These are phyloP conservation scores for Aphis craccivora DNA, from an alignment of 1,140 invertebrate genomes.

Conservation along the genomic window DNA sequence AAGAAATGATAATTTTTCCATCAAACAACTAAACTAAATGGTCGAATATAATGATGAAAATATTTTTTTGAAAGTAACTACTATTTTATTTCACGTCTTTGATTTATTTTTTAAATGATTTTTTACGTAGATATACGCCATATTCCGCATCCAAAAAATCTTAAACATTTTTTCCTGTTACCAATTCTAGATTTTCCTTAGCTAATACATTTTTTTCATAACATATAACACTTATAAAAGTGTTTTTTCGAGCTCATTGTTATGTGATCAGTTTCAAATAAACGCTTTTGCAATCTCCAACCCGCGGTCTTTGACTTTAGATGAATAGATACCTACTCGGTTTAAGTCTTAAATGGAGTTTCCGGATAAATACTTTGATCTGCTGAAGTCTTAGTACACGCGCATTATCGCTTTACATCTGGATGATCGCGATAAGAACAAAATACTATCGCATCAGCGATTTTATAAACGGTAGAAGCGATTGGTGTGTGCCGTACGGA, in stretches of 20 bases:
- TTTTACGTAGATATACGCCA: too few species aligned
- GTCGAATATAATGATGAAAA: too few species aligned
- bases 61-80: too few species aligned
- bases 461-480: background rate
- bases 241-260: background rate
- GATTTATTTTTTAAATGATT: too few species aligned
- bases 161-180: background rate
- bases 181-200: conserved; percentile 23
- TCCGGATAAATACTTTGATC: background rate
- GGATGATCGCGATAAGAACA: background rate
- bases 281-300: background rate
- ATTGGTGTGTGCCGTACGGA: background rate
- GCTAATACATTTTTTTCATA: conserved; percentile 33
- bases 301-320: background rate
- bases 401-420: background rate
- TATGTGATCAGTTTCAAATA: background rate
- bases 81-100: too few species aligned
- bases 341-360: background rate
- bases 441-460: background rate
- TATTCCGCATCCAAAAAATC: background rate
- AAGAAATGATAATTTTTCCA: too few species aligned
- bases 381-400: background rate
- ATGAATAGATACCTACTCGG: background rate
- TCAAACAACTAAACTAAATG: too few species aligned
- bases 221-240: background rate